Conservation (phyloP, 2,888 invertebrate genomes). For the Aphodius granarius region DNA sequence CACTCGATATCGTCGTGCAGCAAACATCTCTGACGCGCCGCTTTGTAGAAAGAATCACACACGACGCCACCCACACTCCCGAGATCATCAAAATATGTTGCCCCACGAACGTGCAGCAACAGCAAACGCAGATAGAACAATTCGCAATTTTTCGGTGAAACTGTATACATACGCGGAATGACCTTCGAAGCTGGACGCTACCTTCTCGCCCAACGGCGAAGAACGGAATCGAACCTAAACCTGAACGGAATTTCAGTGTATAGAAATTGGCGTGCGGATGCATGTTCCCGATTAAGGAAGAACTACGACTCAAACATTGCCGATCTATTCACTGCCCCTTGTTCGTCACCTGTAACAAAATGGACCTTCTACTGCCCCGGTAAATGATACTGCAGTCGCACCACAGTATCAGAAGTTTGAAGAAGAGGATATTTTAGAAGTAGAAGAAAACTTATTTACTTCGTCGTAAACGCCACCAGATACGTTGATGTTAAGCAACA, state of each 20-base stretch:
- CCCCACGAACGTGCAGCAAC: conserved; percentile 33
- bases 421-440: not conserved
- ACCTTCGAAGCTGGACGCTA: not conserved
- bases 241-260: conserved; percentile 36
- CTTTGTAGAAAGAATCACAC: not conserved
- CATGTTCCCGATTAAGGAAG: conserved; percentile 32
- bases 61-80: conserved; percentile 37
- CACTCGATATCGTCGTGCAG: conserved; percentile 6
- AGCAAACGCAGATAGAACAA: conserved; percentile 34
- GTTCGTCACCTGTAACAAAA: conserved; percentile 18
- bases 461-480: no score
- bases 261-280: conserved; percentile 24
- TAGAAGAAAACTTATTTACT: not conserved
- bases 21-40: not conserved
- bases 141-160: conserved; percentile 25
- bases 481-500: no score
- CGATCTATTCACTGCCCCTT: conserved; percentile 26
- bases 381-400: conserved; percentile 44
- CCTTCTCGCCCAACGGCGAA: not conserved
- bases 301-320: conserved; percentile 33
- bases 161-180: not conserved
- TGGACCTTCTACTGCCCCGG: conserved; percentile 31
- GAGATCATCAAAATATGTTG: conserved; percentile 37
- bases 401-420: not conserved
- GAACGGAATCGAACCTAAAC: no score